Evolutionary conservation across 1,140 invertebrate genomes (phyloP).

Genomic region (Holcopasites calliopsidis): DNA sequence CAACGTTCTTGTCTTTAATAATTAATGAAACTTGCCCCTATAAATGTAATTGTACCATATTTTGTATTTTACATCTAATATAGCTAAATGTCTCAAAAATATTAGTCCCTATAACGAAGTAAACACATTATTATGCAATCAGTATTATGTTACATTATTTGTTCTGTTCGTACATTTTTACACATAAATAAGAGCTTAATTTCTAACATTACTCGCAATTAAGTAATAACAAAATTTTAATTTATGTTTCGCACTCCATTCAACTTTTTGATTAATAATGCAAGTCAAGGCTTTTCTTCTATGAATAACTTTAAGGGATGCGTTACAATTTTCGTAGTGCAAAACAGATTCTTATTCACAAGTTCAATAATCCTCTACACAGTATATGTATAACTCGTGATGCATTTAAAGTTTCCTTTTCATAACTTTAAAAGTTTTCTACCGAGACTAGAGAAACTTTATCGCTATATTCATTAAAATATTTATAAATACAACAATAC

Average conservation of each 20-base stretch:
- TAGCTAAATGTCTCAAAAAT: conserved; percentile 32
- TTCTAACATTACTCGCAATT: conserved; percentile 10
- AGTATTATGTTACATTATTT: conserved; percentile 26
- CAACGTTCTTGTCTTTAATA: background rate
- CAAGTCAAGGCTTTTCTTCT: conserved; percentile 8
- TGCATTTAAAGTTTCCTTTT: conserved; percentile 16
- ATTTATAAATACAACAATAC: background rate
- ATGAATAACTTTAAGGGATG: background rate
- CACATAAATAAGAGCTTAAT: background rate
- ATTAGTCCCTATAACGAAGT: conserved; percentile 35
- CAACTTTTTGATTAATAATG: conserved; percentile 22
- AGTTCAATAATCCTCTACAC: conserved; percentile 9
- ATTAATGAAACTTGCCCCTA: conserved; percentile 21
- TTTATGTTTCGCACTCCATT: background rate
- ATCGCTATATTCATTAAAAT: conserved; percentile 11
- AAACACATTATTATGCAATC: conserved; percentile 29
- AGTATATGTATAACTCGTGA: conserved; percentile 13
- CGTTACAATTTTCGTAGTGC: background rate
- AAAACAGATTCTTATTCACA: conserved; percentile 22
- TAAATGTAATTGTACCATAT: conserved; percentile 16
- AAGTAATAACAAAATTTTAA: conserved; percentile 7
- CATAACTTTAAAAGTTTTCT: conserved; percentile 9
- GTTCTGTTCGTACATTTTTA: conserved; percentile 1
- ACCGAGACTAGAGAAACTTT: conserved; percentile 37
- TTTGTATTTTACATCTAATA: conserved; percentile 24